Base-by-base conservation (phyloP, 2,888 invertebrate species). In the Polyploca ridens region DNA sequence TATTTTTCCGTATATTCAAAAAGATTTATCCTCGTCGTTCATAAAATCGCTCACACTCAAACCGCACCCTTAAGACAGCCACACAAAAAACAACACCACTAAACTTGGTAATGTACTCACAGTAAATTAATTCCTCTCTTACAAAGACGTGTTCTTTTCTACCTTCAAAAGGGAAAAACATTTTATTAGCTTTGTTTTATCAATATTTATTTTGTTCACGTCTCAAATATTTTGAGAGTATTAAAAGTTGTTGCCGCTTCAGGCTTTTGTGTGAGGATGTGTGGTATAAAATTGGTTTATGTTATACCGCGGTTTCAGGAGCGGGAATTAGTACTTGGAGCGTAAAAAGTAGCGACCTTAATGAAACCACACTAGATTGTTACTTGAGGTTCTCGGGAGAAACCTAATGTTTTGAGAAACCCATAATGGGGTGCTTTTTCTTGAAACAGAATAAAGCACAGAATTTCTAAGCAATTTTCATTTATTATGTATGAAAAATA, bases 111-210 rank as follows among this genome's bases (percentile, higher is more conserved):
- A 87, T 79, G 82, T 82, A 79, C 80, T 79, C 73, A 71, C 81
- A 74, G 79, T 83, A 85, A 89, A 87, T 88, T 87, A 83, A 85
- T 84, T 86, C 82, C 72, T 80, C 82, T 74, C 75, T 72, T 78
- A 74, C 72, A 68, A 75, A 60, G 70, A 73, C 69, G 69, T 67
- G 66, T 67, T 61, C 54, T 41, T 19, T 49, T 54, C 19, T 58
- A 13, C 62, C 64, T 59, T 64, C 61, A n/a, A 33, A 69, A 69
- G 64, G 60, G 62, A 63, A 63, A 41, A 63, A 63, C 33, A 62
- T 57, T 63, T 59, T 49, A 35, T 54, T 62, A 57, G 16, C 33
- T 19, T 62, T 62, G 54, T 58, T 58, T 58, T 33, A 58, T 58
- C 58, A 58, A 58, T 58, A 58, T 58, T 58, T 58, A 35, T 58